Conservation (phyloP, 2,797 vertebrate genomes). For the Myripristis jacobus region DNA sequence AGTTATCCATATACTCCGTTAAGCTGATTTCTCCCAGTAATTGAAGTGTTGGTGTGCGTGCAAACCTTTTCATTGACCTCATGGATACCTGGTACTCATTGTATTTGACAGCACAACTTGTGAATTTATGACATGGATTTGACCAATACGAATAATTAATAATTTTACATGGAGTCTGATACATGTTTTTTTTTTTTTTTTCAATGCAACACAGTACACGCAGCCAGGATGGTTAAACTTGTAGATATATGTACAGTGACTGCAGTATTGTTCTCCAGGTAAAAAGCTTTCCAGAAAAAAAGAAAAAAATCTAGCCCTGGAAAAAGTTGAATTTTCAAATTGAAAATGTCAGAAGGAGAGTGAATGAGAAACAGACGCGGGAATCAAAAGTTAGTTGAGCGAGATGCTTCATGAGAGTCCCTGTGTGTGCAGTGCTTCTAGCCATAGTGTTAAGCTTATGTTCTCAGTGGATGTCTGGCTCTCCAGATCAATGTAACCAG, state of each 20-base stretch:
- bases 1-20: too few relatives aligned
- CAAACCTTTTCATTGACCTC: not conserved
- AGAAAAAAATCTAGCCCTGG: not conserved
- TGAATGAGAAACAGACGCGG: not conserved
- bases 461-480: constrained; percentile 48
- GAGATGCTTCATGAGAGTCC: constrained; percentile 19
- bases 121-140: too few relatives aligned
- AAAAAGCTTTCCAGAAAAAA: not conserved
- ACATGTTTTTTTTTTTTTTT: constrained; percentile 7
- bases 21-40: constrained; percentile 3
- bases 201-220: not conserved
- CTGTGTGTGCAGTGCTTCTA: constrained; percentile 17
- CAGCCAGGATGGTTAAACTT: not conserved
- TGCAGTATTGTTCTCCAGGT: not conserved
- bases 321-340: not conserved
- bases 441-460: constrained; percentile 20
- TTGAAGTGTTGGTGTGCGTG: not conserved
- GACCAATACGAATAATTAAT: not conserved
- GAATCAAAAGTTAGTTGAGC: constrained; percentile 13
- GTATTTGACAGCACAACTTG: too few relatives aligned
- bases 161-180: not conserved
- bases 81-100: not conserved
- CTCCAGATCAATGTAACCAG: constrained; percentile 55
- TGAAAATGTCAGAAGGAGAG: constrained; percentile 2
- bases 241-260: not conserved